phyloP scores from a whole-genome alignment of 1,140 invertebrate species.

The Caerostris darwini region DNA sequence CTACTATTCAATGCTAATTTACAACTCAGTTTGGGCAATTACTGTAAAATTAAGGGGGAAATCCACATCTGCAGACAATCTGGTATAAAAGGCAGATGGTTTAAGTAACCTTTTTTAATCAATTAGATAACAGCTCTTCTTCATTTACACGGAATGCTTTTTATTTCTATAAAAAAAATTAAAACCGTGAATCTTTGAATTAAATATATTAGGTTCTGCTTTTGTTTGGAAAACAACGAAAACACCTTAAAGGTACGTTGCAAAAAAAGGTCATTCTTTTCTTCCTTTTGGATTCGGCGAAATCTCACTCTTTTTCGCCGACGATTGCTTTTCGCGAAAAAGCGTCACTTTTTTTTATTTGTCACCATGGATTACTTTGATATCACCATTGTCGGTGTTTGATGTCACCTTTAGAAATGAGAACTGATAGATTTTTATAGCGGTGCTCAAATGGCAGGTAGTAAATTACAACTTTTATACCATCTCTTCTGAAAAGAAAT shows the following conservation, averaged over 20 bases:
- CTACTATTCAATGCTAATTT: not conserved
- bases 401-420: conserved; percentile 42
- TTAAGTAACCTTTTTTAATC: not conserved
- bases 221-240: not conserved
- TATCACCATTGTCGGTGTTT: conserved; percentile 42
- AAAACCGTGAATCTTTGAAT: not conserved
- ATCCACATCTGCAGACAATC: not conserved
- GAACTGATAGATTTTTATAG: conserved; percentile 31
- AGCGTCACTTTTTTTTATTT: not conserved
- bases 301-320: not conserved
- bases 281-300: not conserved
- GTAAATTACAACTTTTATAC: conserved; percentile 31
- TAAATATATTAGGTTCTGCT: not conserved
- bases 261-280: conserved; percentile 23
- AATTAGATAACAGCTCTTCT: not conserved
- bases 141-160: not conserved
- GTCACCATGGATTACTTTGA: conserved; percentile 16
- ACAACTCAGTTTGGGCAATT: not conserved
- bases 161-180: not conserved
- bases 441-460: conserved; percentile 24
- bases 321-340: not conserved
- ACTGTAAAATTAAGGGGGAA: not conserved
- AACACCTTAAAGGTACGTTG: not conserved
- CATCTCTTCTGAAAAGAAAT: conserved; percentile 31
- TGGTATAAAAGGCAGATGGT: not conserved